phyloP scores from a whole-genome alignment of 2,113 vertebrate species.

The Okapia johnstoni region DNA sequence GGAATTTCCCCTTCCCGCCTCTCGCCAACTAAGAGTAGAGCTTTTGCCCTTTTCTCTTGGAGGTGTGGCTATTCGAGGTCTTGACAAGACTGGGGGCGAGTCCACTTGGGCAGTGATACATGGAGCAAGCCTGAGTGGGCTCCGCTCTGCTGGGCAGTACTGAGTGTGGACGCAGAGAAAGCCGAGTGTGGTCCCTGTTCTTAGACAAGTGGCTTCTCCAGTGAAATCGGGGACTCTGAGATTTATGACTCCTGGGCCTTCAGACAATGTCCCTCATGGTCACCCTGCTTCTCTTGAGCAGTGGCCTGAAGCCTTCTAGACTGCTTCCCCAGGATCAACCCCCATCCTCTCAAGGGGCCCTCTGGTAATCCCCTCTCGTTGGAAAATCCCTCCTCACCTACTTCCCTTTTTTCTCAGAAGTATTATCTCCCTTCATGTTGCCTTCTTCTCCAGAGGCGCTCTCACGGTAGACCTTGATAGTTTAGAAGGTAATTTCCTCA shows the following conservation, averaged over 20 bases:
- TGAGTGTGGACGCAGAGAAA: not conserved
- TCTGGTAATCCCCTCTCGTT: not conserved
- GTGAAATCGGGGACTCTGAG: not conserved
- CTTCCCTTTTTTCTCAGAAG: not conserved
- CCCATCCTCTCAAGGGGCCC: not conserved
- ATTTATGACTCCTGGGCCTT: not conserved
- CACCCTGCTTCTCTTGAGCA: not conserved
- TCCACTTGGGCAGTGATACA: no score
- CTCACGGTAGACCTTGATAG: not conserved
- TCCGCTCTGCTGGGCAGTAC: not conserved
- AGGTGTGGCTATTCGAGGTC: not conserved
- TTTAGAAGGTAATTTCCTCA: not conserved
- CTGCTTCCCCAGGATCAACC: not conserved
- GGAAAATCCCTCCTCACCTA: not conserved
- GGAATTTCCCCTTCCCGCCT: not conserved
- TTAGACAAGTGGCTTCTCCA: not conserved
- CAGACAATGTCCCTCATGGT: not conserved
- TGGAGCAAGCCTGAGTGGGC: not conserved
- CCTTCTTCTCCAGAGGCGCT: not conserved
- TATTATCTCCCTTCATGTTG: not conserved
- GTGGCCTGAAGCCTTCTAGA: not conserved
- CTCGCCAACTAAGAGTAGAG: not conserved
- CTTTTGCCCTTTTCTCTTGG: not conserved
- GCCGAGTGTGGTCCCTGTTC: not conserved
- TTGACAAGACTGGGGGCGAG: not conserved